Conservation (phyloP, 2,888 invertebrate genomes). For the Dasysyrphus tricinctus region DNA sequence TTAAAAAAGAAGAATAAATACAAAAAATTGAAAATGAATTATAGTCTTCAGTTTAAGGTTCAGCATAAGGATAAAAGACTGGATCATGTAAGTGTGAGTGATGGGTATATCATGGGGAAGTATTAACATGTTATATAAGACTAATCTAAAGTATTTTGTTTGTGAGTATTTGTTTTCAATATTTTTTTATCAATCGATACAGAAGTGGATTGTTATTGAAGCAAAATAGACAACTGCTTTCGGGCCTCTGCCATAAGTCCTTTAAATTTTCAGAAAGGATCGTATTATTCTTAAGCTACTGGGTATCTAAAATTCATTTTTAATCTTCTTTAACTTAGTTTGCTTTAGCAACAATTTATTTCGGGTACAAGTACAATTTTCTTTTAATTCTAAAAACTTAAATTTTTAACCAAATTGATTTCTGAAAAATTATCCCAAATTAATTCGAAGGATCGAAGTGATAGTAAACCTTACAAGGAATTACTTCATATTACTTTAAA, state of each 20-base stretch:
- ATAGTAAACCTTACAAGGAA: no score
- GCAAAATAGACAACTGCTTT: neutral
- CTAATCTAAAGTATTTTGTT: slow-evolving; percentile 39
- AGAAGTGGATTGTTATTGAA: neutral
- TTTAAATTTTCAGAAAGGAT: neutral
- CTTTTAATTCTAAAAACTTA: no score
- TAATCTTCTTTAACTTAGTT: no score
- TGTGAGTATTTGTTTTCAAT: neutral
- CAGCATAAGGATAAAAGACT: neutral
- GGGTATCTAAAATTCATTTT: no score
- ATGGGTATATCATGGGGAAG: neutral
- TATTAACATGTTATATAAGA: slow-evolving; percentile 48
- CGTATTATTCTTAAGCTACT: no score
- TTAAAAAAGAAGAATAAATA: neutral
- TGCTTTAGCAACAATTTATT: no score
- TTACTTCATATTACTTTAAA: no score
- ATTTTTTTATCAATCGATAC: neutral
- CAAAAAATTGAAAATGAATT: slow-evolving; percentile 10
- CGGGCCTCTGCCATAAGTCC: neutral
- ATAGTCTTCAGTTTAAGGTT: slow-evolving; percentile 34
- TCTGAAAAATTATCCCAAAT: no score
- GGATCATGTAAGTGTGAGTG: neutral
- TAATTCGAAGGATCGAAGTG: no score
- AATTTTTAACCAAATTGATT: no score
- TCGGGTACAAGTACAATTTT: no score